Evolutionary conservation across 1,140 invertebrate genomes (phyloP), one percentile per base, ranked within the genome.

Genomic region (Meloidogyne hapla): DNA sequence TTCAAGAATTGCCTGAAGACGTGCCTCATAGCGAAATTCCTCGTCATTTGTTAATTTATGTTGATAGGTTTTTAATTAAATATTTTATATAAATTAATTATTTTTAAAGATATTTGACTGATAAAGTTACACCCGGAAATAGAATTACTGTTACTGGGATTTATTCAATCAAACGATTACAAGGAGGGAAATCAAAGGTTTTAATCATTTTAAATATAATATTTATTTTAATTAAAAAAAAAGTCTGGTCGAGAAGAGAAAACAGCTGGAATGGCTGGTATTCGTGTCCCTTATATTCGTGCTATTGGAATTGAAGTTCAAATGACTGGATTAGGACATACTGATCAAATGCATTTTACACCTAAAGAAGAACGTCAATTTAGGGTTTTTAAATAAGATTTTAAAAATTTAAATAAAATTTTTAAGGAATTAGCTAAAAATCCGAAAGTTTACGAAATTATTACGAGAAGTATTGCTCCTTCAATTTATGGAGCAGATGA

Each of bases 11-110:
- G 10, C 94, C 95, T 6, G 96, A 99, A 88, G 92, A 92, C 79
- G 93, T 99, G 76, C 97, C 96, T 0, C 94, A 98, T 86, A 96
- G 97, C 72, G 97, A 99, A 90, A 94, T 99, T 91, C 96, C 97
- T 0, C 90, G 97, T 9, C 97, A 99, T 89, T 89, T 99, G 73
- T 93, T 94, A 79, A 89, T 99, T 0, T 99, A 95, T 88, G 94
- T 93, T 85, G 96, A 99, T 87, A 91, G 95, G 83, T 91, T 26
- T 42, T 62, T 0, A 28, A 26, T 33, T 61, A 18, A 28, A 21
- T 40, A 66, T 62, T 69, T 5, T 68, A 26, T 23, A 25, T 13
- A 33, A 21, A 25, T 15, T 40, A 40, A 26, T 23, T 18, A 42
- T 13, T 69, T 69, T 48, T 62, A 18, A 45, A 79, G 75, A 71